Percentiles rank a stretch among this genome's conserved stretches.
phyloP scores from a whole-genome alignment of 2,888 invertebrate species.

The Gerris lacustris region DNA sequence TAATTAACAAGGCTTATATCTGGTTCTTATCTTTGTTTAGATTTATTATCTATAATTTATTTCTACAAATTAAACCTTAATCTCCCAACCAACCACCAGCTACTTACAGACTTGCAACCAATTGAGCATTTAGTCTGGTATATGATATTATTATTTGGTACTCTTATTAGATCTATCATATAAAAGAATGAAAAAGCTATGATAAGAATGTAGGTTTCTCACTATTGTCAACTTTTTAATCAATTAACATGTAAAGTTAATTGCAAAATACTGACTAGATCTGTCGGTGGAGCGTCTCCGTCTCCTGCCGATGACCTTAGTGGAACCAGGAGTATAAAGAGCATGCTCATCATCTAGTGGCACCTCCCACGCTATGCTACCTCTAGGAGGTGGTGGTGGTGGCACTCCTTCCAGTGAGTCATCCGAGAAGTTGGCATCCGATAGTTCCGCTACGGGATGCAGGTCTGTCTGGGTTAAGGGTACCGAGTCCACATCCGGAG shows the following conservation, averaged over 20 bases:
- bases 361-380: slow-evolving; percentile 79
- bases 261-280: slow-evolving; percentile 36
- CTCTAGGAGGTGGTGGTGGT: slow-evolving; percentile 51
- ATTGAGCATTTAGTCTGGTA: too few species aligned
- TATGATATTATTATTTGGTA: too few species aligned
- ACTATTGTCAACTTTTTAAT: too few species aligned
- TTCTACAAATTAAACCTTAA: too few species aligned
- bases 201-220: neutral
- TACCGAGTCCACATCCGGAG: slow-evolving; percentile 31
- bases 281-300: slow-evolving; percentile 40
- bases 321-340: slow-evolving; percentile 55
- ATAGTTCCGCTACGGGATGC: slow-evolving; percentile 33
- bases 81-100: too few species aligned
- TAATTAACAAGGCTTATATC: too few species aligned
- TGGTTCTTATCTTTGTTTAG: too few species aligned
- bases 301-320: slow-evolving; percentile 46
- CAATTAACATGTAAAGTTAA: too few species aligned
- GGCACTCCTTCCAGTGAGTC: slow-evolving; percentile 68
- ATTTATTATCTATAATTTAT: too few species aligned
- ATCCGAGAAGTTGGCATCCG: slow-evolving; percentile 53
- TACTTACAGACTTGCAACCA: too few species aligned
- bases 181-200: too few species aligned
- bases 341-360: slow-evolving; percentile 58
- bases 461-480: slow-evolving; percentile 16
- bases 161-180: too few species aligned